Evolutionary conservation across 1,140 invertebrate species (phyloP).

Genomic region (Drosophila chauvacae): DNA sequence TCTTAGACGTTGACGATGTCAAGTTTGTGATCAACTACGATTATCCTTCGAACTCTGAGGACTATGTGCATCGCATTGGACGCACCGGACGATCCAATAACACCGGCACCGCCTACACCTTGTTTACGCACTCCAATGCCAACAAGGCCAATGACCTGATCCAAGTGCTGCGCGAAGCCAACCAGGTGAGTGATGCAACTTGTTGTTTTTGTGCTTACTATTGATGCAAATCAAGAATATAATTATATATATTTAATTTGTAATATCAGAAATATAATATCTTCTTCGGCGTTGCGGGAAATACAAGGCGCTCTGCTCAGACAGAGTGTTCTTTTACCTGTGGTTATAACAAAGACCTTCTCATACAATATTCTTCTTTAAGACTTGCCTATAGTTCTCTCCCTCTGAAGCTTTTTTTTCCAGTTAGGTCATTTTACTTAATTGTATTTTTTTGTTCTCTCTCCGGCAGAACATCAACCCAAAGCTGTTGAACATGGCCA

Average conservation of each 20-base stretch:
- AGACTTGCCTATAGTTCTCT: background rate
- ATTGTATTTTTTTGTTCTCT: background rate
- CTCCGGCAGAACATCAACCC: constrained; percentile 86
- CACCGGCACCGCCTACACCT: constrained; percentile 99
- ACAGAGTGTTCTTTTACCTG: too few relatives aligned
- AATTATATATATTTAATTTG: too few relatives aligned
- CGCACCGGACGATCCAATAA: constrained; percentile 96
- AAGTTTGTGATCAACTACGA: constrained; percentile 99
- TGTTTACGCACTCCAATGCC: constrained; percentile 97
- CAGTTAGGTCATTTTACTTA: too few relatives aligned
- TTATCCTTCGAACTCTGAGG: constrained; percentile 99
- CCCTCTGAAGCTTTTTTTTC: background rate
- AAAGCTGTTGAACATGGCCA: constrained; percentile 86
- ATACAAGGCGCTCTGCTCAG: too few relatives aligned
- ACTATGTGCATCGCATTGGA: constrained; percentile 99
- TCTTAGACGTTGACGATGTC: constrained; percentile 98
- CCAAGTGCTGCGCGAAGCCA: constrained; percentile 96
- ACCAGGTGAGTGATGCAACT: constrained; percentile 89
- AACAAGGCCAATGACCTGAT: constrained; percentile 97
- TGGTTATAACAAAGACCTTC: too few relatives aligned
- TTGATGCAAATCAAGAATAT: too few relatives aligned
- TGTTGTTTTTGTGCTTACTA: background rate
- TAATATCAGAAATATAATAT: too few relatives aligned
- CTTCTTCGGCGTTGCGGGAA: too few relatives aligned
- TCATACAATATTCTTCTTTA: too few relatives aligned